Conservation (phyloP, 2,113 vertebrate genomes). For the Oreochromis spilurus region DNA sequence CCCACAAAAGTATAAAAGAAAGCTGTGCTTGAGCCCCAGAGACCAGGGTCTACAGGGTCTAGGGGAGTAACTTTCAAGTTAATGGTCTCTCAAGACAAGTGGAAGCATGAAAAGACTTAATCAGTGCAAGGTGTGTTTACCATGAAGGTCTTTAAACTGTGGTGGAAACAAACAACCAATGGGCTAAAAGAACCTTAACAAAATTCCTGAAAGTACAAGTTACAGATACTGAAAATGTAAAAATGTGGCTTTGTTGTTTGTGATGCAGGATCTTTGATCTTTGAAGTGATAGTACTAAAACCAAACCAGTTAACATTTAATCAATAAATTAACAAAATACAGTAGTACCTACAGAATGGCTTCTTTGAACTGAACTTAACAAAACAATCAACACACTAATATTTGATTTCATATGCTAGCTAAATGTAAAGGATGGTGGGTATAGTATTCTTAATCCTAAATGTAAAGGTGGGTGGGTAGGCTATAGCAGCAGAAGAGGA, state of each 20-base stretch:
- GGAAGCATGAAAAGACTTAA: neutral
- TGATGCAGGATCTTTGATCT: neutral
- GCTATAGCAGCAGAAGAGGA: neutral
- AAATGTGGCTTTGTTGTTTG: neutral
- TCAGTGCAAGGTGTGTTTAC: neutral
- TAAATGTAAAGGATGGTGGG: neutral
- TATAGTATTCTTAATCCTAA: neutral
- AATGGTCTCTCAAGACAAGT: neutral
- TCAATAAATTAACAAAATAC: neutral
- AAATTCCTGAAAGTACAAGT: rapidly evolving
- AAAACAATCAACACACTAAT: neutral
- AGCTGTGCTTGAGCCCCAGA: rapidly evolving
- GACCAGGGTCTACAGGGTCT: neutral
- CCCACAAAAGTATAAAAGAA: neutral
- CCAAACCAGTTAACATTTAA: neutral
- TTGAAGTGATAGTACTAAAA: neutral
- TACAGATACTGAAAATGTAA: rapidly evolving
- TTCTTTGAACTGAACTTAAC: neutral
- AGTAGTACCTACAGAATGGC: rapidly evolving
- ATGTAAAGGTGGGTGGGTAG: neutral
- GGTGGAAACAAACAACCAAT: neutral
- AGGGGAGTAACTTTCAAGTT: neutral
- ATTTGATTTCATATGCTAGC: rapidly evolving
- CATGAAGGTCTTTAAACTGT: neutral
- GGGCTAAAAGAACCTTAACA: neutral